Evolutionary conservation across 2,797 vertebrate genomes (phyloP).

Genomic region (Rhincodon typus): DNA sequence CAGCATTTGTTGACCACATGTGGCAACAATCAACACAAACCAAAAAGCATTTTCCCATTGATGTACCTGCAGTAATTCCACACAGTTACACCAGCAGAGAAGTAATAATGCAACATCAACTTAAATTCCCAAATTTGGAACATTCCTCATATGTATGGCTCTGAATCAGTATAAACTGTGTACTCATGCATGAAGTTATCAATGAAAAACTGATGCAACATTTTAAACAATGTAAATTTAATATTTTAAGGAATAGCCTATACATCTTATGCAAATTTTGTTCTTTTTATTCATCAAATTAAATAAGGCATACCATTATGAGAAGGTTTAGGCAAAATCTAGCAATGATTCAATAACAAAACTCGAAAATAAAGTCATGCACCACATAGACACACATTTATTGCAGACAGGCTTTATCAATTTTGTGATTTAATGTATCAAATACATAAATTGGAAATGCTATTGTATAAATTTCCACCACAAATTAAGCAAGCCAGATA

Average conservation of each 20-base stretch:
- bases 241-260: neutral
- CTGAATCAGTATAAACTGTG: neutral
- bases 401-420: constrained; percentile 22
- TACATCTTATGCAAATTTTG: neutral
- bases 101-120: neutral
- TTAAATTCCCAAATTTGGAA: neutral
- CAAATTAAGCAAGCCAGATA: constrained; percentile 43
- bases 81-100: neutral
- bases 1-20: neutral
- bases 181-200: neutral
- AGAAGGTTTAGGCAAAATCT: neutral
- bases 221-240: neutral
- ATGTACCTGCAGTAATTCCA: neutral
- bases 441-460: constrained; percentile 40
- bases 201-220: neutral
- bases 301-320: neutral
- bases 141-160: neutral
- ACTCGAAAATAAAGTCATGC: neutral
- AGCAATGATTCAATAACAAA: neutral
- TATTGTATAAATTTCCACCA: constrained; percentile 45
- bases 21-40: neutral
- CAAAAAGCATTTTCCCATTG: neutral
- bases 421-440: constrained; percentile 33
- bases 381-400: neutral
- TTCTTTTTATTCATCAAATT: neutral